Conservation (phyloP, 2,797 vertebrate genomes). For the Paramormyrops hopkinsi region DNA sequence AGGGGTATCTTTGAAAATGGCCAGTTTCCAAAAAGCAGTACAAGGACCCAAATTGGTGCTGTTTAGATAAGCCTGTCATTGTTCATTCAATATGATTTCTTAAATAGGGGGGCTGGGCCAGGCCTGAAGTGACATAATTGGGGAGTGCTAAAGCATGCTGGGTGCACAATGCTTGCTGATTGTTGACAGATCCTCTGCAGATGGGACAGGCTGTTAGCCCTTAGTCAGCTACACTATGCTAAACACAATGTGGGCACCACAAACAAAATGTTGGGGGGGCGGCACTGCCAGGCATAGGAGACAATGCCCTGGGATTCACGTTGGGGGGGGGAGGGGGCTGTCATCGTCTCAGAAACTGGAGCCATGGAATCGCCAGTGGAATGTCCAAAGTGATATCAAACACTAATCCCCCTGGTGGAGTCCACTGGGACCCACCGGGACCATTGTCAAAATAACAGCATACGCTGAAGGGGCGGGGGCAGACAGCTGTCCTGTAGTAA, state of each 20-base stretch:
- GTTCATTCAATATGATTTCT: background rate
- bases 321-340: background rate
- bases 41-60: background rate
- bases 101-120: background rate
- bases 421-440: conserved; percentile 39
- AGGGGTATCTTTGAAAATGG: background rate
- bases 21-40: background rate
- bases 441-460: conserved; percentile 62
- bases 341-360: conserved; percentile 51
- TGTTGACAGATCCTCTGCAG: background rate
- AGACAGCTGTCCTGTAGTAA: conserved; percentile 54
- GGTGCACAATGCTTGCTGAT: background rate
- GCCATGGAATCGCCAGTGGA: conserved; percentile 46
- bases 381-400: conserved; percentile 64
- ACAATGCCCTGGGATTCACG: conserved; percentile 43
- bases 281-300: conserved; percentile 14
- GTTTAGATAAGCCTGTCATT: background rate
- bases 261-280: background rate
- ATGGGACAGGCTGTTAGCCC: background rate
- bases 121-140: background rate
- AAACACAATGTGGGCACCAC: background rate
- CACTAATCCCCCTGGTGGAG: conserved; percentile 60
- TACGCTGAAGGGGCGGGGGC: conserved; percentile 36
- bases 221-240: background rate
- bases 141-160: background rate